These are phyloP conservation scores for Cephus pygmeus DNA, from an alignment of 2,888 invertebrate genomes.

Conservation along the genomic window DNA sequence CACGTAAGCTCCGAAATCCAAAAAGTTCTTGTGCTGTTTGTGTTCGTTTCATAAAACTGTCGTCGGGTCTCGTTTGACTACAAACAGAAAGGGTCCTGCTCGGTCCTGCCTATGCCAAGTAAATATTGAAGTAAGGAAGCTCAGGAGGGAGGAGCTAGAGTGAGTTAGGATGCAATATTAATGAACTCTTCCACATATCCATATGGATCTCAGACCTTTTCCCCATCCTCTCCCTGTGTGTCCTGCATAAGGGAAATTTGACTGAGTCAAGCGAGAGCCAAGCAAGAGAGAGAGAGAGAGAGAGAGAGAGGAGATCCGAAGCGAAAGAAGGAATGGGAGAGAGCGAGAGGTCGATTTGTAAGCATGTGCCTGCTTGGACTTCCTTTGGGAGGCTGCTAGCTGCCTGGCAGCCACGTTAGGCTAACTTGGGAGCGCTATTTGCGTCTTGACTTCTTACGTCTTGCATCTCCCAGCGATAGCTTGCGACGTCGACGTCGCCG, in stretches of 20 bases:
- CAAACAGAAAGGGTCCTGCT: constrained; percentile 8
- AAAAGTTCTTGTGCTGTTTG: constrained; percentile 9
- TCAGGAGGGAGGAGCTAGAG: not conserved
- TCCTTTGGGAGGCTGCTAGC: constrained; percentile 24
- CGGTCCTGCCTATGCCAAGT: constrained; percentile 21
- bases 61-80: constrained; percentile 30
- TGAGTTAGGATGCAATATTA: not conserved
- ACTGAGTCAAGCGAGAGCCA: constrained; percentile 12
- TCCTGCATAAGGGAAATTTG: constrained; percentile 24
- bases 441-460: constrained; percentile 62
- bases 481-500: constrained; percentile 24
- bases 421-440: constrained; percentile 66
- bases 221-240: constrained; percentile 13
- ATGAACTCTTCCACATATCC: not conserved
- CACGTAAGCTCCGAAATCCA: not conserved
- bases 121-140: constrained; percentile 40
- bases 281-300: constrained; percentile 1
- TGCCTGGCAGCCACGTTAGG: constrained; percentile 58
- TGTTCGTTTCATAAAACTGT: constrained; percentile 47
- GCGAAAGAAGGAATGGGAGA: constrained; percentile 26
- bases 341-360: constrained; percentile 40
- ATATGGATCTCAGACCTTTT: not conserved
- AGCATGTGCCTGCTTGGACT: constrained; percentile 42
- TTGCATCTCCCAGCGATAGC: constrained; percentile 33
- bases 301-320: constrained; percentile 7